Evolutionary conservation across 2,113 vertebrate species (phyloP), one percentile per base, ranked within the genome.

Genomic region (Puntigrus tetrazona): DNA sequence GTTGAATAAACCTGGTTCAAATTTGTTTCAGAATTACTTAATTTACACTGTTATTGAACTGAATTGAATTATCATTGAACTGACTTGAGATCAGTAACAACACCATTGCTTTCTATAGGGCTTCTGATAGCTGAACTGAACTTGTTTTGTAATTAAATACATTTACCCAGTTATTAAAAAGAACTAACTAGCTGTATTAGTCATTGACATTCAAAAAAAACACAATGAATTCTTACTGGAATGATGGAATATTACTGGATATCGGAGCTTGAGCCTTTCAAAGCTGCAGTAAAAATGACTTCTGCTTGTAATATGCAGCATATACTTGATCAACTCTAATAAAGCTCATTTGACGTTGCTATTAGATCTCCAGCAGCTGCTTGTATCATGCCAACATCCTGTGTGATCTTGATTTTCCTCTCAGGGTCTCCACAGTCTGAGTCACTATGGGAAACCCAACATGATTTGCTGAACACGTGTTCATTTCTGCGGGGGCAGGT

Each of bases 371-470:
- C 22, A 36, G 31, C 27, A 77, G 75, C 31, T 38, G 75, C 6
- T 78, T 36, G 36, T 78, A 78, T 78, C 22, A 78, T 78, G 52
- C 52, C 27, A 67, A 27, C 67, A 41, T 85, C 83, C 41, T 73
- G 13, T 10, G 36, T 38, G 31, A 87, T 74, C 34, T n/a, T 13
- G 82, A 85, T 85, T 85, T 83, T 25, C 41, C 65, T 52, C 63
- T 75, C 57, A 65, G 31, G 16, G 13, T 20, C 36, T 83, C 25
- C 69, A 77, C 16, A 20, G 34, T 22, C 55, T 61, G 36, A 87
- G 55, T 81, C 61, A 84, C 38, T 18, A 41, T 16, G n/a, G 82
- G 27, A 78, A 61, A 76, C 52, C 5, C 45, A 87, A 70, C 65
- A 38, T 65, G 84, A 45, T 74, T 74, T 85, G 25, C 65, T 57